Evolutionary conservation across 1,140 invertebrate genomes (phyloP).

Genomic region (Chymomyza costata): DNA sequence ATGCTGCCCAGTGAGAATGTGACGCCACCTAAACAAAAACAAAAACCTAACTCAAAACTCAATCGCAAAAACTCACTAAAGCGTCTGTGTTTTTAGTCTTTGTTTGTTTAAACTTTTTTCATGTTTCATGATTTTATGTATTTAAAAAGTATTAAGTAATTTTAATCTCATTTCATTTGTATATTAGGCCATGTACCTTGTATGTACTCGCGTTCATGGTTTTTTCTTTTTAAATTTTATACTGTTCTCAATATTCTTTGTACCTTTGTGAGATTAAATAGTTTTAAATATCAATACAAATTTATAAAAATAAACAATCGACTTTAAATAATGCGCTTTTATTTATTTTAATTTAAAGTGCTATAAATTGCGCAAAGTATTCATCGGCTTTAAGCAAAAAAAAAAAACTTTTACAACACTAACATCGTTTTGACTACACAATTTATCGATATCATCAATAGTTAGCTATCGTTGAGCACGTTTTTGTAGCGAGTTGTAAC

Average conservation of each 20-base stretch:
- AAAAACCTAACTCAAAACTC: slow-evolving; percentile 44
- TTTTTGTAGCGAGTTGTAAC: too few relatives aligned
- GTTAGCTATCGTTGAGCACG: too few relatives aligned
- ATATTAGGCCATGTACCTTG: slow-evolving; percentile 5
- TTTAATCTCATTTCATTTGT: slow-evolving; percentile 34
- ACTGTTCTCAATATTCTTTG: slow-evolving; percentile 36
- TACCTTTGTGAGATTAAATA: slow-evolving; percentile 65
- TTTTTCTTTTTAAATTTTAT: slow-evolving; percentile 2
- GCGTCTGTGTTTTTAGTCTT: slow-evolving; percentile 52
- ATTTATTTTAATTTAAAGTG: slow-evolving; percentile 2
- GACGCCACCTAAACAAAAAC: slow-evolving; percentile 48
- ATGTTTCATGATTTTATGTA: slow-evolving; percentile 6
- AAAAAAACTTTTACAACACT: too few relatives aligned
- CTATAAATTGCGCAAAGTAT: too few relatives aligned
- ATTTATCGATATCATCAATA: too few relatives aligned
- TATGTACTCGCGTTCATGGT: background rate
- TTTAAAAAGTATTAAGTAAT: slow-evolving; percentile 46
- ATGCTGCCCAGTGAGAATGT: slow-evolving; percentile 48
- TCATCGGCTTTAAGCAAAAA: too few relatives aligned
- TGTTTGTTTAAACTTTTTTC: background rate
- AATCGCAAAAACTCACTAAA: slow-evolving; percentile 55
- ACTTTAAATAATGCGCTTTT: background rate
- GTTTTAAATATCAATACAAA: slow-evolving; percentile 40
- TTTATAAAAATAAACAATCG: slow-evolving; percentile 13
- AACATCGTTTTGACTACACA: too few relatives aligned